phyloP scores from a whole-genome alignment of 2,888 invertebrate genomes.

The Molorchus minor region DNA sequence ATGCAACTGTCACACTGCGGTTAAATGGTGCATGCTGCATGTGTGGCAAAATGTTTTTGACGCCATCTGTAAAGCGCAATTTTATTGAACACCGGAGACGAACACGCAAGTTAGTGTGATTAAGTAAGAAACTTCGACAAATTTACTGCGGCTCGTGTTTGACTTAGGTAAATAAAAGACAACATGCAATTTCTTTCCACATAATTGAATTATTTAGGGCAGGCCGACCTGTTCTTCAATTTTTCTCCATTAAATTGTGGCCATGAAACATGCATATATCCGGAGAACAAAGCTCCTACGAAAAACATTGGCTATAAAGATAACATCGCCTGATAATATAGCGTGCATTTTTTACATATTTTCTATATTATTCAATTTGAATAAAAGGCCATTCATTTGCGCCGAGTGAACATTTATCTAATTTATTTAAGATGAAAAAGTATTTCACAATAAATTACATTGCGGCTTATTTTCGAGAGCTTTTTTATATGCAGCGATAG shows the following conservation, averaged over 20 bases:
- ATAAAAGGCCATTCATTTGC: conserved; percentile 28
- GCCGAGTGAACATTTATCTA: conserved; percentile 7
- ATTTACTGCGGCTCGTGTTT: conserved; percentile 50
- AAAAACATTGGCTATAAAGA: conserved; percentile 38
- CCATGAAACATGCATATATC: conserved; percentile 46
- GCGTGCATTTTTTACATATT: conserved; percentile 40
- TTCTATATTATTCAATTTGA: conserved; percentile 40
- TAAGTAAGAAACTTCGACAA: conserved; percentile 52
- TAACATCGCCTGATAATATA: conserved; percentile 31
- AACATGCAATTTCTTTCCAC: conserved; percentile 41
- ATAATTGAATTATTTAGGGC: conserved; percentile 43
- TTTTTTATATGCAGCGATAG: too few relatives aligned
- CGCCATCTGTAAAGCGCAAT: conserved; percentile 14
- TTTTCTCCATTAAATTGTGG: conserved; percentile 46
- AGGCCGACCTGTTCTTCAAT: conserved; percentile 39
- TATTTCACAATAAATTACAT: conserved; percentile 3
- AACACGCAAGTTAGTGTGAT: conserved; percentile 45
- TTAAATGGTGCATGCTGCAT: not conserved
- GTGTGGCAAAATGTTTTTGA: conserved; percentile 1
- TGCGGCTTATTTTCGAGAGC: too few relatives aligned
- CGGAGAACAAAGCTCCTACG: conserved; percentile 29
- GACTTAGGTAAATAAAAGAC: conserved; percentile 44
- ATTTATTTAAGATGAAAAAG: conserved; percentile 10
- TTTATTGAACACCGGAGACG: conserved; percentile 12
- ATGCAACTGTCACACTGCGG: conserved; percentile 6